These are phyloP conservation scores for Lagodon rhomboides DNA, from an alignment of 2,797 vertebrate species.

Conservation along the genomic window DNA sequence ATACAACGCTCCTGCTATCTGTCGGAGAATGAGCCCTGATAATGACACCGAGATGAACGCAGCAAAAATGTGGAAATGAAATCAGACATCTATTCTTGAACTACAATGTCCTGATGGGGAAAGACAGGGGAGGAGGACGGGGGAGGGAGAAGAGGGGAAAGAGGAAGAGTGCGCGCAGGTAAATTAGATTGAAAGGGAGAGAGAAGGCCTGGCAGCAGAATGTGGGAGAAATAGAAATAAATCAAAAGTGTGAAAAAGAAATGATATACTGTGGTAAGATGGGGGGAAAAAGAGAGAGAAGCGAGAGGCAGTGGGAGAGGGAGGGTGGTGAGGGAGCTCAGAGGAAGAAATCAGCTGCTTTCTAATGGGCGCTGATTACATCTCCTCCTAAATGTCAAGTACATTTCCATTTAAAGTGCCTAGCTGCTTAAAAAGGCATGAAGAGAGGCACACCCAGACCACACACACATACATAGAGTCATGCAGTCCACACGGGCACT, in stretches of 20 bases:
- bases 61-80: constrained; percentile 72
- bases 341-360: constrained; percentile 90
- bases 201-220: constrained; percentile 53
- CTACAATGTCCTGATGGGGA: constrained; percentile 78
- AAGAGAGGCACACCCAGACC: constrained; percentile 83
- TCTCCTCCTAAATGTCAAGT: constrained; percentile 94
- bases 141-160: neutral
- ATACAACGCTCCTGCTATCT: constrained; percentile 42
- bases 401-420: constrained; percentile 96
- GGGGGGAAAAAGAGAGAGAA: constrained; percentile 27
- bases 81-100: constrained; percentile 78
- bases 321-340: constrained; percentile 58
- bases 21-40: constrained; percentile 57
- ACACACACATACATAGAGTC: constrained; percentile 41
- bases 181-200: constrained; percentile 73
- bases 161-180: constrained; percentile 54
- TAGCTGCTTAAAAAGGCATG: constrained; percentile 90
- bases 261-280: constrained; percentile 58
- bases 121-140: constrained; percentile 71
- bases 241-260: constrained; percentile 71
- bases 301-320: constrained; percentile 29
- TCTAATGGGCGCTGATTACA: constrained; percentile 93
- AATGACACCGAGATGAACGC: constrained; percentile 64
- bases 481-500: constrained; percentile 36
- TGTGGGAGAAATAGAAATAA: constrained; percentile 66